Percentiles rank a stretch among this genome's conserved stretches.
phyloP scores from a whole-genome alignment of 1,140 invertebrate species.

The Gonatopus flavifemur region DNA sequence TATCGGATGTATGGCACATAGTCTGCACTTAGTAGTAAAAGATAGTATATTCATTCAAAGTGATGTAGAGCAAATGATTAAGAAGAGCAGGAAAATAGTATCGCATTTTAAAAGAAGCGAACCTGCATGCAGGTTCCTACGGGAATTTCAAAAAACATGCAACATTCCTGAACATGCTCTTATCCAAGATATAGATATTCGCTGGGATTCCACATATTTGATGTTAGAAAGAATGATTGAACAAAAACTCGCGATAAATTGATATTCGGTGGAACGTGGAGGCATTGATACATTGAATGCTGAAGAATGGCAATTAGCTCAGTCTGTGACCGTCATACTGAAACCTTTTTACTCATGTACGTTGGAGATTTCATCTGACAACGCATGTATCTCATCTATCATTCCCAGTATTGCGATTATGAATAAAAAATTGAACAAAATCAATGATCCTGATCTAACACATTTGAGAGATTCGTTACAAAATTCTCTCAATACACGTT shows the following conservation, averaged over 20 bases:
- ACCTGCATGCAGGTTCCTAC: not conserved
- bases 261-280: conserved; percentile 15
- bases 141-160: not conserved
- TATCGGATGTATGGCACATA: not conserved
- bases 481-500: no score
- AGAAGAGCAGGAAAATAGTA: not conserved
- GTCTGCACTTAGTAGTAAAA: not conserved
- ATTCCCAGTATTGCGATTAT: no score
- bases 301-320: not conserved
- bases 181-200: conserved; percentile 36
- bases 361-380: not conserved
- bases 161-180: conserved; percentile 26
- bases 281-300: not conserved
- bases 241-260: conserved; percentile 37
- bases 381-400: no score
- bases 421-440: no score
- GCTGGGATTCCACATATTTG: conserved; percentile 36
- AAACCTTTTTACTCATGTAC: not conserved
- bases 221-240: conserved; percentile 34
- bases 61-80: not conserved
- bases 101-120: not conserved
- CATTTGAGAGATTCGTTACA: no score
- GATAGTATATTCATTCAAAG: not conserved
- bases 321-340: not conserved
- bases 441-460: no score